Conservation (phyloP, 1,140 invertebrate genomes). For the Proctacanthus coquilletti region DNA sequence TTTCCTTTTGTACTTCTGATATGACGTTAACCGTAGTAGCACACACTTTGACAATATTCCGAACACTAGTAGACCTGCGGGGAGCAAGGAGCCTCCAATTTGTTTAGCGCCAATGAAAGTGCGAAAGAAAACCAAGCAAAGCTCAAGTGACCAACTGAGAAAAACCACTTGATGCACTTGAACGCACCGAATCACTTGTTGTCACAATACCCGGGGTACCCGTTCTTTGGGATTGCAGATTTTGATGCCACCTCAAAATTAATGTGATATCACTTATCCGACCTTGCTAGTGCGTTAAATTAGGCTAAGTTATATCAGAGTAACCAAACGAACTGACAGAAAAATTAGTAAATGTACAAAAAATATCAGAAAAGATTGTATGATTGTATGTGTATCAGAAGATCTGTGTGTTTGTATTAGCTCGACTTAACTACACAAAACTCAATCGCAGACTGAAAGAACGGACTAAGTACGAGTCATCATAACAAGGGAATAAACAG, state of each 20-base stretch:
- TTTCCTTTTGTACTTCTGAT: background rate
- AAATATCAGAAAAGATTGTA: background rate
- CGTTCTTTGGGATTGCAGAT: background rate
- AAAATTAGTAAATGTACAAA: background rate
- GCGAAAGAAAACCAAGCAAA: background rate
- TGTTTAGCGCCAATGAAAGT: background rate
- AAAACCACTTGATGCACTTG: conserved; percentile 1
- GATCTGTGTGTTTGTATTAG: background rate
- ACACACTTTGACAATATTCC: background rate
- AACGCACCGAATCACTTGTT: background rate
- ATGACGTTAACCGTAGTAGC: background rate
- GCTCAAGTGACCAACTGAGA: too few species aligned
- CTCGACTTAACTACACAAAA: conserved; percentile 8
- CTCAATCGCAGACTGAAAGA: conserved; percentile 5
- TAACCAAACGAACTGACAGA: background rate
- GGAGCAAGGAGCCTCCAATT: background rate
- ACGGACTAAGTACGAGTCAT: background rate
- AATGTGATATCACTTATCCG: background rate
- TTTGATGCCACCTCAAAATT: background rate
- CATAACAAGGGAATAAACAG: background rate
- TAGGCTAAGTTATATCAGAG: background rate
- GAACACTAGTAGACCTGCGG: background rate
- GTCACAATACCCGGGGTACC: background rate
- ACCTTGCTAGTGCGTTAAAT: background rate
- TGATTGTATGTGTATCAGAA: background rate